A percentile compares a stretch with the other conserved stretches of the same genome.
Evolutionary conservation across 2,888 invertebrate species (phyloP).

Genomic region (Caenorhabditis wallacei): DNA sequence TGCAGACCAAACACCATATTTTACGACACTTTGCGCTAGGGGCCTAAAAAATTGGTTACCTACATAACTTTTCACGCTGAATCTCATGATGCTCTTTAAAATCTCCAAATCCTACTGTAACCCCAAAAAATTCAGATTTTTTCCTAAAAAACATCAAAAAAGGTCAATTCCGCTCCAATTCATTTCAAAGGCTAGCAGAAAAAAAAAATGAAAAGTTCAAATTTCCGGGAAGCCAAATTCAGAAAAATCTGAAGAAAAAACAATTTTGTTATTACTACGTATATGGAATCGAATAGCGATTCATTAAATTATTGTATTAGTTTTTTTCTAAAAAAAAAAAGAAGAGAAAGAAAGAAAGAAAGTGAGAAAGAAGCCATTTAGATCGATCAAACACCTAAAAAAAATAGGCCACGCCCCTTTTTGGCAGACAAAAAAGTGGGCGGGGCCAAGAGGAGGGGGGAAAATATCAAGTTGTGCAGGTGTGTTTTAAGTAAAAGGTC

Average conservation of each 20-base stretch:
- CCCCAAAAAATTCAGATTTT: too few relatives aligned
- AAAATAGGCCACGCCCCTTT: neutral
- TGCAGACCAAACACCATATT: neutral
- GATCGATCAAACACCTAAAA: too few relatives aligned
- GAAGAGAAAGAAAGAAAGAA: neutral
- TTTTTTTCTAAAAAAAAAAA: neutral
- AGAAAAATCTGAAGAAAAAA: neutral
- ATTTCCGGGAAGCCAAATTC: conserved; percentile 18
- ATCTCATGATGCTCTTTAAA: neutral
- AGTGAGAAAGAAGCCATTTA: neutral
- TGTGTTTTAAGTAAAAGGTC: conserved; percentile 36
- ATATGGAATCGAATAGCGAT: neutral
- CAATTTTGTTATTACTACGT: neutral
- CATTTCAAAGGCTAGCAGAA: neutral
- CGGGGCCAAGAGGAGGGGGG: neutral
- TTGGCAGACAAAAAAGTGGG: neutral
- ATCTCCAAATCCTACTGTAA: too few relatives aligned
- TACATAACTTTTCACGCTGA: too few relatives aligned
- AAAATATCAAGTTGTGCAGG: conserved; percentile 23
- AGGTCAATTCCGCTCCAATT: conserved; percentile 3
- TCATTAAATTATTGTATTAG: conserved; percentile 14
- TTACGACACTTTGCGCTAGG: neutral
- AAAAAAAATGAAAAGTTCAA: conserved; percentile 35
- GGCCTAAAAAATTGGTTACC: neutral
- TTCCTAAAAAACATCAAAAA: neutral